phyloP scores from a whole-genome alignment of 2,113 vertebrate species.

The Amazona guildingii region DNA sequence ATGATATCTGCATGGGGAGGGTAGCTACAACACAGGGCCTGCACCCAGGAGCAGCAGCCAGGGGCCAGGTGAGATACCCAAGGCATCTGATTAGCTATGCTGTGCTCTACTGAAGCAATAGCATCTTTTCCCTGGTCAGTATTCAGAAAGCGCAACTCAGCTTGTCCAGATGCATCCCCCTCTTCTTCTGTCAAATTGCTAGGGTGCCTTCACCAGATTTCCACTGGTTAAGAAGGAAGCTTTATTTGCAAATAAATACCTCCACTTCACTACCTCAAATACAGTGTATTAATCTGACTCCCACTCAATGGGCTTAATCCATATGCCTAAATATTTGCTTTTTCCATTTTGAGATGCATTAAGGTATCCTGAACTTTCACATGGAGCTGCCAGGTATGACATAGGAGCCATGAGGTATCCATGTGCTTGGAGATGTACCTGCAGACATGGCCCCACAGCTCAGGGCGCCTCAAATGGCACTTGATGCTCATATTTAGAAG shows the following conservation, averaged over 20 bases:
- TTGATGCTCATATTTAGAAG: fast-evolving
- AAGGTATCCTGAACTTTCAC: not conserved
- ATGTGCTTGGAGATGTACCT: not conserved
- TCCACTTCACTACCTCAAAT: not conserved
- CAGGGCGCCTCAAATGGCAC: not conserved
- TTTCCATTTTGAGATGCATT: not conserved
- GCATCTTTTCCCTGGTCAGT: fast-evolving
- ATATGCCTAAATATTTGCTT: not conserved
- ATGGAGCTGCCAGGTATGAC: not conserved
- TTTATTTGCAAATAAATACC: not conserved
- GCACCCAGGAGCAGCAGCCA: not conserved
- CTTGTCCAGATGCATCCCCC: not conserved
- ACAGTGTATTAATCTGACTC: not conserved
- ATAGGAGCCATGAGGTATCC: not conserved
- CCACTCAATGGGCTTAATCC: not conserved
- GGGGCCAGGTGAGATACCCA: not conserved
- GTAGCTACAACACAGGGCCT: not conserved
- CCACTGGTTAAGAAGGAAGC: not conserved
- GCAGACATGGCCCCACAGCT: not conserved
- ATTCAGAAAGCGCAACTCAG: not conserved
- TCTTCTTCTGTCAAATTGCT: not conserved
- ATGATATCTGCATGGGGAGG: not conserved
- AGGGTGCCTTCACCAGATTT: not conserved
- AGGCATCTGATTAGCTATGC: not conserved
- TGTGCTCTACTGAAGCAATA: not conserved